These are phyloP conservation scores for Hippasteria phrygiana DNA, from an alignment of 53 echinoderm and acorn worm genomes.

Conservation along the genomic window DNA sequence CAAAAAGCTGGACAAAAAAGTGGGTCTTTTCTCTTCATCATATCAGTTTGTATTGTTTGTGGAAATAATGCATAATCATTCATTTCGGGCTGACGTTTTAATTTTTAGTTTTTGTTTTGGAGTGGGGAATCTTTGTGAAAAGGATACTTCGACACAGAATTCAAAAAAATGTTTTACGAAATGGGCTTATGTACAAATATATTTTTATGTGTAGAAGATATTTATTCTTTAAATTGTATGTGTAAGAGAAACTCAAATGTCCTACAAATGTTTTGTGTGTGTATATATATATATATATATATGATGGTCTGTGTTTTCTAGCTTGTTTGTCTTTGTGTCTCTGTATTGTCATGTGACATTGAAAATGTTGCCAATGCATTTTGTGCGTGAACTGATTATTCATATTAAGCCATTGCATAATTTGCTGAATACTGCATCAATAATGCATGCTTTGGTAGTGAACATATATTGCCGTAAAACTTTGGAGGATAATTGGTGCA, in stretches of 20 bases:
- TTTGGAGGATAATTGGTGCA: background rate
- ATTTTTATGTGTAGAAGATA: conserved; percentile 66
- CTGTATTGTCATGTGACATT: conserved; percentile 34
- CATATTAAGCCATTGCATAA: background rate
- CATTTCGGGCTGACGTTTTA: too few species aligned
- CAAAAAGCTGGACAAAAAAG: too few species aligned
- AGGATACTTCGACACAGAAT: background rate
- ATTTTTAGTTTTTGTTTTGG: too few species aligned
- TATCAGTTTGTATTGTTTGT: too few species aligned
- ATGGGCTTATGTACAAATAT: conserved; percentile 42
- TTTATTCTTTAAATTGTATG: conserved; percentile 59
- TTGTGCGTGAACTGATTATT: background rate
- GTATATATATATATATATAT: conserved; percentile 59
- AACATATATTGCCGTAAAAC: conserved; percentile 5
- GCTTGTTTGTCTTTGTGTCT: conserved; percentile 1
- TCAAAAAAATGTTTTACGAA: conserved; percentile 1
- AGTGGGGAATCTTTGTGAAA: too few species aligned
- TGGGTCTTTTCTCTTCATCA: too few species aligned
- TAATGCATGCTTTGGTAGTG: conserved; percentile 61
- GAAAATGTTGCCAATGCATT: conserved; percentile 29
- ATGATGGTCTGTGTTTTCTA: conserved; percentile 29
- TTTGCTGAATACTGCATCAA: conserved; percentile 11
- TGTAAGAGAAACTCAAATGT: conserved; percentile 25
- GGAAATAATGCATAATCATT: too few species aligned
- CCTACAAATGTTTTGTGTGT: conserved; percentile 59